Evolutionary conservation across 2,888 invertebrate genomes (phyloP), one percentile per base, ranked within the genome.

Genomic region (Diplazon laetatorius): DNA sequence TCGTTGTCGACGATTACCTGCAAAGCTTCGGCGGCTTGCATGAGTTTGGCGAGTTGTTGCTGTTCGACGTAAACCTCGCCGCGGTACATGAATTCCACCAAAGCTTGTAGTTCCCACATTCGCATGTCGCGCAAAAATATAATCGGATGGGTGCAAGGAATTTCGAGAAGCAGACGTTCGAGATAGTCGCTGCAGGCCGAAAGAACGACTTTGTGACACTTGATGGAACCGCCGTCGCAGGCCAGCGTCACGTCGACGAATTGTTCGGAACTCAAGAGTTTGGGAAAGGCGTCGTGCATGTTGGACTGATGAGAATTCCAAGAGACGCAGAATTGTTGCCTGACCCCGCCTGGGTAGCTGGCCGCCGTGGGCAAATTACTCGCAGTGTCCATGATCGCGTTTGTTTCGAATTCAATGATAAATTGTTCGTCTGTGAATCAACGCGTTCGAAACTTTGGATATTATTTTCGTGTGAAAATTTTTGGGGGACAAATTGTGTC

Each of bases 181-280:
- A 97, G 95, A 90, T 96, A 97, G 0, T 96, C 95, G 50, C 96
- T 96, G 91, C 96, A 96, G 0, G 97, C 96, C 0, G 96, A 96
- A 77, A 97, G 91, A 20, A 97, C 96, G 48, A 97, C 93, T 87
- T 96, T 96, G 93, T 97, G 97, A 88, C 97, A 97, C 84, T 96
- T 95, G 84, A 96, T 93, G 91, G 96, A 96, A 57, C 95, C 94
- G 0, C 96, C 96, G 91, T 97, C 97, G 88, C 97, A 97, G 10
- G 97, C 97, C 68, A 97, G 91, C 1, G 97, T 97, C 60, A 97
- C 97, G 91, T 97, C 97, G 1, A 97, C 96, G 90, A 97, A 97
- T 90, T 95, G 95, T 89, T 96, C 95, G 8, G 95, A 95, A 42
- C 94, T 94, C 16, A 96, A 93, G 46, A 96, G 92, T 60, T 95